Conservation (phyloP, 2,113 vertebrate genomes). For the Mustelus asterias region DNA sequence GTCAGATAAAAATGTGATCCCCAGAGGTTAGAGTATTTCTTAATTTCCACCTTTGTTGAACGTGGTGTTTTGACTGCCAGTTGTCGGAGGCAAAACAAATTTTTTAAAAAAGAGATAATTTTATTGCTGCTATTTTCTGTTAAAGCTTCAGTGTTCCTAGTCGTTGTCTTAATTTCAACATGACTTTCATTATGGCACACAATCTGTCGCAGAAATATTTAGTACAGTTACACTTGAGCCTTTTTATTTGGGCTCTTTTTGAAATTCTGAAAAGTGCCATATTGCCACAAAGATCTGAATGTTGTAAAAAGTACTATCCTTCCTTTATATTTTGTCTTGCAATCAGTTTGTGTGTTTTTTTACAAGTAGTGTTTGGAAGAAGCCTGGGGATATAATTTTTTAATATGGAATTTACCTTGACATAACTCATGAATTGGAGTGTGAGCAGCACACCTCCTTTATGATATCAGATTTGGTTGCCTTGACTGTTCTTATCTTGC, state of each 20-base stretch:
- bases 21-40: not conserved
- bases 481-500: not conserved
- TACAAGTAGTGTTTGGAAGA: not conserved
- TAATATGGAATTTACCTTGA: not conserved
- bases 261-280: not conserved
- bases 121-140: not conserved
- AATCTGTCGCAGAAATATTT: not conserved
- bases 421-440: not conserved
- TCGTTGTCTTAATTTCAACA: not conserved
- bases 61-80: not conserved
- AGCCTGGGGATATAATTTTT: not conserved
- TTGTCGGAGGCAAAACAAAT: not conserved
- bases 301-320: not conserved
- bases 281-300: not conserved
- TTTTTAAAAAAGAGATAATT: no score
- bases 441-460: not conserved
- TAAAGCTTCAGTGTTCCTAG: not conserved
- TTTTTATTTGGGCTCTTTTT: not conserved
- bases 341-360: not conserved
- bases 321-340: not conserved
- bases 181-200: not conserved
- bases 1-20: constrained; percentile 6
- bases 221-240: not conserved
- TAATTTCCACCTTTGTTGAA: not conserved
- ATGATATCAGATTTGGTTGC: not conserved